phyloP scores from a whole-genome alignment of 2,888 invertebrate genomes.

The Heliothis peltigera region DNA sequence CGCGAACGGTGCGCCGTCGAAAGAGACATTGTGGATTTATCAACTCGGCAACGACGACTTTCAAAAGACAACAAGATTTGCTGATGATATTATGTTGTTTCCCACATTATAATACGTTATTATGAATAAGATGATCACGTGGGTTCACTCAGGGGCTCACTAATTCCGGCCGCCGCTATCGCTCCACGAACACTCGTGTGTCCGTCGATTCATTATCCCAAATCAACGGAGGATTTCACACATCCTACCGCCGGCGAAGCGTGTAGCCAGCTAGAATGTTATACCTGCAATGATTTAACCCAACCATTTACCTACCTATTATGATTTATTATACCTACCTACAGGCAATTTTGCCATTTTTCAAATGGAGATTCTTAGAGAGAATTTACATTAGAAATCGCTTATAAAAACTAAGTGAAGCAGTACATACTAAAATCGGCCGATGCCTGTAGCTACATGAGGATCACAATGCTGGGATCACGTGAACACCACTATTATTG shows the following conservation, averaged over 20 bases:
- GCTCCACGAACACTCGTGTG: slow-evolving; percentile 32
- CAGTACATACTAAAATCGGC: too few species aligned
- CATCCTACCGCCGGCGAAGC: slow-evolving; percentile 18
- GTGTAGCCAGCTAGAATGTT: slow-evolving; percentile 12
- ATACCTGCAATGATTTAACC: slow-evolving; percentile 4
- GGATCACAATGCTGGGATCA: too few species aligned
- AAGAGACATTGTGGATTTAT: too few species aligned
- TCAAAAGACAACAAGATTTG: too few species aligned
- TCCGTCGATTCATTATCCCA: slow-evolving; percentile 39
- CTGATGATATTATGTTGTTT: neutral
- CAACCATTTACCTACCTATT: neutral
- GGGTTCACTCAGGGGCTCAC: slow-evolving; percentile 1
- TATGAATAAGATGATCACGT: too few species aligned
- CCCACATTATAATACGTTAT: neutral
- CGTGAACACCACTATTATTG: too few species aligned
- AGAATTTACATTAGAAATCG: too few species aligned
- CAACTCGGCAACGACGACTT: too few species aligned
- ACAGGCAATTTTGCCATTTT: neutral
- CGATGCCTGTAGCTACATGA: too few species aligned
- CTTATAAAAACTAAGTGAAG: too few species aligned
- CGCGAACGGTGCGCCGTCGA: too few species aligned
- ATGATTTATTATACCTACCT: neutral
- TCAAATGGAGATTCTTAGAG: neutral
- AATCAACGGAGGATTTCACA: slow-evolving; percentile 36
- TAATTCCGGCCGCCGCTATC: slow-evolving; percentile 37